Percentiles rank a stretch among this genome's conserved stretches.
These are phyloP conservation scores for Fopius arisanus DNA, from an alignment of 1,140 invertebrate species.

Conservation along the genomic window DNA sequence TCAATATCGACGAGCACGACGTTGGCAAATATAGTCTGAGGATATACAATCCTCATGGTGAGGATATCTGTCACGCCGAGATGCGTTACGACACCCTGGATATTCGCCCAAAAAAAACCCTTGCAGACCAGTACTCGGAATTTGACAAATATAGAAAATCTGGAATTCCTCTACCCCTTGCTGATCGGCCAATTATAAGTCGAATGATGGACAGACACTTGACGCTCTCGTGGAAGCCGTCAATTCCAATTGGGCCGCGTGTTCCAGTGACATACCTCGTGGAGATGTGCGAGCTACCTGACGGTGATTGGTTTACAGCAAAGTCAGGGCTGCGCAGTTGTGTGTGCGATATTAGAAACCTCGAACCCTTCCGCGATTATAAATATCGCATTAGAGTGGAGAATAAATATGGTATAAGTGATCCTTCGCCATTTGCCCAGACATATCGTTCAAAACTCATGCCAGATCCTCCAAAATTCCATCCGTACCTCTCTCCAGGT, in stretches of 20 bases:
- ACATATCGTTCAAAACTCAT: slow-evolving; percentile 82
- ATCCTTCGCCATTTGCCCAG: slow-evolving; percentile 87
- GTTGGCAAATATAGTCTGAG: slow-evolving; percentile 83
- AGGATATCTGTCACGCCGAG: slow-evolving; percentile 81
- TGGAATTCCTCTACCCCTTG: slow-evolving; percentile 82
- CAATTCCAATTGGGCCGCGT: slow-evolving; percentile 79
- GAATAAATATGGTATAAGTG: slow-evolving; percentile 96
- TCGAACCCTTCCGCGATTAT: slow-evolving; percentile 88
- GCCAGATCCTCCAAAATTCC: slow-evolving; percentile 80
- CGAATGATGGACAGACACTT: slow-evolving; percentile 85
- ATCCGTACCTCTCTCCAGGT: slow-evolving; percentile 81
- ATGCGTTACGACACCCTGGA: slow-evolving; percentile 83
- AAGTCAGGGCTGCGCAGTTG: slow-evolving; percentile 83
- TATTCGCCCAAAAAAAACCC: slow-evolving; percentile 71
- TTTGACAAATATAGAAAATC: slow-evolving; percentile 84
- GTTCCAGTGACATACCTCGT: slow-evolving; percentile 92
- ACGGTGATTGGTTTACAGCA: slow-evolving; percentile 87
- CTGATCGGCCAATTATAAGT: slow-evolving; percentile 88
- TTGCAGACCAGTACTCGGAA: slow-evolving; percentile 83
- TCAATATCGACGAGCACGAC: slow-evolving; percentile 78
- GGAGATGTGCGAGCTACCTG: slow-evolving; percentile 90
- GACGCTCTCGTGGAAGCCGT: slow-evolving; percentile 91
- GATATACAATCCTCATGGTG: slow-evolving; percentile 84
- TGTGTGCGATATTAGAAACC: slow-evolving; percentile 82
- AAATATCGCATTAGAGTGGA: slow-evolving; percentile 93